A percentile compares a stretch with the other conserved stretches of the same genome.
Evolutionary conservation across 2,888 invertebrate genomes (phyloP).

Genomic region (Apodemia duryi): DNA sequence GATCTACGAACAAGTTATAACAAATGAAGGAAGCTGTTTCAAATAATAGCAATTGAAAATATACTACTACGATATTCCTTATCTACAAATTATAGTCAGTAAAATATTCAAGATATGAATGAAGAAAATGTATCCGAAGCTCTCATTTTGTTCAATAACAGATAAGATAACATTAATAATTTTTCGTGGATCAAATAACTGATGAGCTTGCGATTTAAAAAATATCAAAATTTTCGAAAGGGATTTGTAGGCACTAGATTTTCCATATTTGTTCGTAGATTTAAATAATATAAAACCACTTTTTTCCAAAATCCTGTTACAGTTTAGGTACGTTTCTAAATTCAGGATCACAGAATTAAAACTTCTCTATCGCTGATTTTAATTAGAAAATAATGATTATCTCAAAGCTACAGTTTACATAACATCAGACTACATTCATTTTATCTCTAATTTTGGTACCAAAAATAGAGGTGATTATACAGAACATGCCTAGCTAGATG

Average conservation of each 20-base stretch:
- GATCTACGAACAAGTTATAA: slow-evolving; percentile 2
- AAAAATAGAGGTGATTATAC: slow-evolving; percentile 74
- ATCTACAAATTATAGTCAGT: no score
- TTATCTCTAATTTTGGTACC: slow-evolving; percentile 60
- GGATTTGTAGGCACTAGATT: not conserved
- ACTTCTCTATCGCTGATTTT: slow-evolving; percentile 12
- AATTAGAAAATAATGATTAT: slow-evolving; percentile 22
- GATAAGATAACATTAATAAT: no score
- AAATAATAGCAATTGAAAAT: no score
- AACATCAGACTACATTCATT: slow-evolving; percentile 42
- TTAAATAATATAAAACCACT: not conserved
- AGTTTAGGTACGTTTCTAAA: slow-evolving; percentile 24
- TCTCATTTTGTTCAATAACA: no score
- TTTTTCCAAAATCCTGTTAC: slow-evolving; percentile 14
- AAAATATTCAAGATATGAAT: no score
- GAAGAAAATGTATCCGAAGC: no score
- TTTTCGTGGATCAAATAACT: no score
- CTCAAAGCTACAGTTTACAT: slow-evolving; percentile 35
- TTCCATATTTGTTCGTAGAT: not conserved
- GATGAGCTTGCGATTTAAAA: no score
- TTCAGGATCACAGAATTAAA: slow-evolving; percentile 39
- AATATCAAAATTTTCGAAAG: no score
- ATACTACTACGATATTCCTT: no score
- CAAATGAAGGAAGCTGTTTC: no score
- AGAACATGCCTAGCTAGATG: slow-evolving; percentile 76